Evolutionary conservation across 2,113 vertebrate genomes (phyloP), one percentile per base, ranked within the genome.

Genomic region (Cottus gobio): DNA sequence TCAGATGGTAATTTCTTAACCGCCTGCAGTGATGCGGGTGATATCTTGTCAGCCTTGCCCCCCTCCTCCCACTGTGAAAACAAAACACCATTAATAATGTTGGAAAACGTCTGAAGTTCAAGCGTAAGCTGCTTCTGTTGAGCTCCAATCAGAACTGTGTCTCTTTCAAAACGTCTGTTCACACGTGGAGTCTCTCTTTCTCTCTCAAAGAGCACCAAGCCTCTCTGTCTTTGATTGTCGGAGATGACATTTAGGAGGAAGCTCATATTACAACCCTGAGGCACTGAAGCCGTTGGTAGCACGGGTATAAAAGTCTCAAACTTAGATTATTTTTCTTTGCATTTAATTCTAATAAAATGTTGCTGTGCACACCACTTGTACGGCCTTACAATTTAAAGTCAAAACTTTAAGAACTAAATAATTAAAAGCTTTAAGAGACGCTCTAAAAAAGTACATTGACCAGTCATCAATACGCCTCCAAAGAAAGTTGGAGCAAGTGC

Each of bases 251-350:
- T 28, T 4, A 22, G 2, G 5, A 60, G 24, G 39, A 5, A 5
- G 42, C 28, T 85, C 34, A 69, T 16, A 60, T 78, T 85, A 24
- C 74, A 20, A 39, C 60, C 78, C 68, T 2, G 7, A 60, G 58
- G 79, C 50, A 36, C 13, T 64, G 42, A 57, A 56, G 61, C n/a
- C 13, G 66, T 52, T 50, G 1, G 2, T 3, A 22, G 48, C 37
- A 57, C n/a, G 48, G 39, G 4, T 48, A 28, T 48, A 62, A n/a
- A 46, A 16, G 30, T 57, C 36, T 50, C 22, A 39, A 30, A 31
- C 2, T 16, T 22, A 24, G 48, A 37, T 63, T 57, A 5, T 37
- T 48, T 34, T 34, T 2, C 18, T 61, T 28, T 26, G 9, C 20
- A 5, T 20, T 9, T 24, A 31, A 37, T 36, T 24, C 37, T 37